Evolutionary conservation across 2,113 vertebrate genomes (phyloP), one percentile per base, ranked within the genome.

Genomic region (Takifugu bimaculatus): DNA sequence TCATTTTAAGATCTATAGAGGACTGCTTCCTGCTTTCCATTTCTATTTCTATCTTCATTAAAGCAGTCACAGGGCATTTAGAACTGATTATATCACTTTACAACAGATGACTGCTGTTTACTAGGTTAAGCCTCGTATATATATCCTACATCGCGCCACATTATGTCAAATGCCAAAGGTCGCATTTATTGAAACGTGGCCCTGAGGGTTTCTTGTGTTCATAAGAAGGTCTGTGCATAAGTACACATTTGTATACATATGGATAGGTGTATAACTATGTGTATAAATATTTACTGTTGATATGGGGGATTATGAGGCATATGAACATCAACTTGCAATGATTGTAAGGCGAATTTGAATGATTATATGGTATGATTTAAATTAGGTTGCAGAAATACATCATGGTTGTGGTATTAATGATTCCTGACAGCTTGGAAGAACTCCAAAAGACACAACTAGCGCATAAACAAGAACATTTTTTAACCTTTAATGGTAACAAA

Each of bases 1-100:
- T 78, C 78, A 80, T 77, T 80, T 83, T 70, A 77, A 79, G 55
- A 76, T 57, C 70, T 60, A 81, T 32, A 51, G 29, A 69, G 44
- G 35, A 27, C 39, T 47, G 44, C 63, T 54, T 6, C 14, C 45
- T 43, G 57, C 61, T 50, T 72, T 84, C 82, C 75, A 81, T 81
- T 83, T 80, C 54, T 65, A 72, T 64, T 68, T 43, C 26, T 39
- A 61, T 65, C 71, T 80, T 70, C 72, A 60, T 78, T 73, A 75
- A 26, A 57, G 69, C 50, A 48, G 63, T 73, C 58, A 68, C 42
- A 35, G 60, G 77, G 29, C 43, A 61, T 69, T 69, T 52, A 45
- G 39, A 60, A 25, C 75, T 3, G 26, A 4, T 68, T 66, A 50
- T 27, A 62, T 58, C 58, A 66, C 63, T 54, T 70, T 25, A 66